Conservation (phyloP, 2,888 invertebrate species). For the Lasioglossum malachurum region DNA sequence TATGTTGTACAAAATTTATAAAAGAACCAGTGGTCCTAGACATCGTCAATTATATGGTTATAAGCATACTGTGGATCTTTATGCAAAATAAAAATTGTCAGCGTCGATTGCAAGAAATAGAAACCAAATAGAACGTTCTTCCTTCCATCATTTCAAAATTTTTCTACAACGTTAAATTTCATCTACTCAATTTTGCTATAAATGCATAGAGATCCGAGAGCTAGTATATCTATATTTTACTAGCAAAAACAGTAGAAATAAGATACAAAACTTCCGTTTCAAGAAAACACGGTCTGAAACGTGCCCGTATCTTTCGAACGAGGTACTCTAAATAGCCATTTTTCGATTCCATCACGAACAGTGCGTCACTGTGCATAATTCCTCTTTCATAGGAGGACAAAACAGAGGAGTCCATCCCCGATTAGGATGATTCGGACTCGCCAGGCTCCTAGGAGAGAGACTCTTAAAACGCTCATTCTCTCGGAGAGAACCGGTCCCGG, state of each 20-base stretch:
- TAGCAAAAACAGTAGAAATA: neutral
- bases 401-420: neutral
- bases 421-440: slow-evolving; percentile 1
- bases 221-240: neutral
- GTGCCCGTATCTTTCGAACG: neutral
- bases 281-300: neutral
- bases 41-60: too few species aligned
- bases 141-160: too few species aligned
- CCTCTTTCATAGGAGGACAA: neutral
- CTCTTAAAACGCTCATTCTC: slow-evolving; percentile 31
- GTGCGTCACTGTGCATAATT: neutral
- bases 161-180: too few species aligned
- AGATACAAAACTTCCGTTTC: neutral
- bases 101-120: too few species aligned
- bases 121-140: too few species aligned
- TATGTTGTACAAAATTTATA: neutral
- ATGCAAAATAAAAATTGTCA: too few species aligned
- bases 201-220: too few species aligned
- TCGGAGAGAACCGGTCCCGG: slow-evolving; percentile 22
- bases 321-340: neutral
- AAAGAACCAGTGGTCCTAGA: neutral
- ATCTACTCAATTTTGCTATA: too few species aligned
- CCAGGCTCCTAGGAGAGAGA: neutral
- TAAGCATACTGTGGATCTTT: too few species aligned
- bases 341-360: neutral